These are phyloP conservation scores for Drosophila sp. DNA, from an alignment of 1,140 invertebrate genomes.

Conservation along the genomic window DNA sequence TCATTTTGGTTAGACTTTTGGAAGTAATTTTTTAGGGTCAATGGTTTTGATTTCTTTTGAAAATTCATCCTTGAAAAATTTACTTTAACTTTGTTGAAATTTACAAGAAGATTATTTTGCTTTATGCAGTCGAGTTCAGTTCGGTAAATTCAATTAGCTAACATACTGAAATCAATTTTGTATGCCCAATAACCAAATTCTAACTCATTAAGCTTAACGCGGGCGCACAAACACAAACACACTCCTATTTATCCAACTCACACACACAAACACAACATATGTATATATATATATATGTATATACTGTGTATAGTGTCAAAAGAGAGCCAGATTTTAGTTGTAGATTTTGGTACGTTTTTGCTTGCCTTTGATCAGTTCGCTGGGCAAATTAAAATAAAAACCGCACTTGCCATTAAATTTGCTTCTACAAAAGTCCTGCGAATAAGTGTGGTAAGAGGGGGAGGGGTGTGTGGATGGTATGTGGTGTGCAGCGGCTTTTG, in stretches of 20 bases:
- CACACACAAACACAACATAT: conserved; percentile 3
- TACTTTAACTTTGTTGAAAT: background rate
- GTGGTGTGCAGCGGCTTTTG: conserved; percentile 55
- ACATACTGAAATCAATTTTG: conserved; percentile 26
- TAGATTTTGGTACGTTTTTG: conserved; percentile 38
- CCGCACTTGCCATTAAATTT: conserved; percentile 71
- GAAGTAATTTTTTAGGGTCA: background rate
- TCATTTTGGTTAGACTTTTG: background rate
- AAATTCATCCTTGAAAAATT: background rate
- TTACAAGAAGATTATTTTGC: background rate
- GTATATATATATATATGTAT: conserved; percentile 25
- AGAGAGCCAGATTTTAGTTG: conserved; percentile 41
- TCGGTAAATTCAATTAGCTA: conserved; percentile 31
- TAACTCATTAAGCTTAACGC: conserved; percentile 42
- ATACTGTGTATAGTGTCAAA: background rate
- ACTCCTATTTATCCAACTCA: background rate
- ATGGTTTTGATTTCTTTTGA: background rate
- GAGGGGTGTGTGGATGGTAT: conserved; percentile 4
- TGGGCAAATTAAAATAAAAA: conserved; percentile 73
- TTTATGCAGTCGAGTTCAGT: background rate
- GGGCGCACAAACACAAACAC: background rate
- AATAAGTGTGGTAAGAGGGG: background rate
- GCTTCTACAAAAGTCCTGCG: conserved; percentile 32
- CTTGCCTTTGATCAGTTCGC: conserved; percentile 58
- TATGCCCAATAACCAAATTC: conserved; percentile 45